These are phyloP conservation scores for Scalopus aquaticus DNA, from an alignment of 2,113 vertebrate species.

Conservation along the genomic window DNA sequence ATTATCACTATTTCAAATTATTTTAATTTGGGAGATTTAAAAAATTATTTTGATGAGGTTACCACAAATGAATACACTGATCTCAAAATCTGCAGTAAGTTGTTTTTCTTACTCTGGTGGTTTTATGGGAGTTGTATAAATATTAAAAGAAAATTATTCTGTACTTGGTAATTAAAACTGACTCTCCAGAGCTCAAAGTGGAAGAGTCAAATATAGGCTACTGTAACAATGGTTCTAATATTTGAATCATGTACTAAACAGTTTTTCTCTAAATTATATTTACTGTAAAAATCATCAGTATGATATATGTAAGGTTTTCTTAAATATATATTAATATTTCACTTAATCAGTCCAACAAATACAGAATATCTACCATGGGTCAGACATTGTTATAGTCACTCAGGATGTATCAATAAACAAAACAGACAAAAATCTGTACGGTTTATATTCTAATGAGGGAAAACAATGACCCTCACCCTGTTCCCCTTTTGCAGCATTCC, in stretches of 20 bases:
- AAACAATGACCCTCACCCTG: neutral
- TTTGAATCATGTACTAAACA: neutral
- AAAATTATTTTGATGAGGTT: neutral
- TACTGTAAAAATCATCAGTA: neutral
- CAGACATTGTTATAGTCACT: neutral
- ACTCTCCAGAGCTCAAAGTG: neutral
- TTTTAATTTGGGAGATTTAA: neutral
- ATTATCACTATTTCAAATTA: neutral
- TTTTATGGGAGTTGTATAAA: neutral
- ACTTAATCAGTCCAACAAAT: conserved; percentile 1
- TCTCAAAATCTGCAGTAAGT: neutral
- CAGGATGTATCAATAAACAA: neutral
- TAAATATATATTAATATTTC: neutral
- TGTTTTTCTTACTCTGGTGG: neutral
- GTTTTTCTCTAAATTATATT: neutral
- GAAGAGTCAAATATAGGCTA: neutral
- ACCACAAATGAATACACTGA: neutral
- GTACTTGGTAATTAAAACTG: neutral
- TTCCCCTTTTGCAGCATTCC: neutral
- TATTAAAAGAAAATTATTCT: neutral
- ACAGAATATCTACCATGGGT: neutral
- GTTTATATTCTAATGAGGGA: neutral
- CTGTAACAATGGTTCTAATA: neutral
- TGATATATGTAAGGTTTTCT: neutral
- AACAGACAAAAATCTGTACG: neutral